A percentile compares a stretch with the other conserved stretches of the same genome.
phyloP scores from a whole-genome alignment of 2,797 vertebrate species.

The Enteromius radiatus region DNA sequence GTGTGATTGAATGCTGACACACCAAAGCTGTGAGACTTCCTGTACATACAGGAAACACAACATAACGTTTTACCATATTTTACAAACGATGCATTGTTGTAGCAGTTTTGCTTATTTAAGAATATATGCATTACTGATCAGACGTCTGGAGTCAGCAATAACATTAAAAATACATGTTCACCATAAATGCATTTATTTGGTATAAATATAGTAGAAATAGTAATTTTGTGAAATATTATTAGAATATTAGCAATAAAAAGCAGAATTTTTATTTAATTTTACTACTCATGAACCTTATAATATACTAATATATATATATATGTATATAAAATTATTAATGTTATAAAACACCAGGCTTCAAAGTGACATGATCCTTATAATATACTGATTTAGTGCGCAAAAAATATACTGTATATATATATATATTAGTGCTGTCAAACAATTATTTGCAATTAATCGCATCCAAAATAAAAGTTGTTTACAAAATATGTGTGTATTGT shows the following conservation, averaged over 20 bases:
- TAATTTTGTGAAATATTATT: neutral
- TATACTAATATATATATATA: too few relatives aligned
- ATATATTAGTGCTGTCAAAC: too few relatives aligned
- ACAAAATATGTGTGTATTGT: too few relatives aligned
- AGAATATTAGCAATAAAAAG: neutral
- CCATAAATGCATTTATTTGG: neutral
- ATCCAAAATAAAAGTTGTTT: too few relatives aligned
- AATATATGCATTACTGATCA: neutral
- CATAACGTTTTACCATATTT: neutral
- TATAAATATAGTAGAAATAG: neutral
- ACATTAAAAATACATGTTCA: neutral
- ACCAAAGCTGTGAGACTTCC: constrained; percentile 95
- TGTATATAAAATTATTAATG: too few relatives aligned
- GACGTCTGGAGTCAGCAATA: neutral
- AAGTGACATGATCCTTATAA: neutral
- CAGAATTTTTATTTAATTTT: neutral
- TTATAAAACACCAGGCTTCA: neutral
- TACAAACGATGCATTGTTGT: neutral
- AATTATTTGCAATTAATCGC: too few relatives aligned
- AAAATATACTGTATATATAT: too few relatives aligned
- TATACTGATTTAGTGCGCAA: neutral
- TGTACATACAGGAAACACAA: constrained; percentile 61
- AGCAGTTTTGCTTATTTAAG: neutral
- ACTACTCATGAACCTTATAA: neutral
- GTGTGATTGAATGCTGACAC: constrained; percentile 96